phyloP scores from a whole-genome alignment of 2,797 vertebrate genomes.

The Schizopygopsis pylzovi region DNA sequence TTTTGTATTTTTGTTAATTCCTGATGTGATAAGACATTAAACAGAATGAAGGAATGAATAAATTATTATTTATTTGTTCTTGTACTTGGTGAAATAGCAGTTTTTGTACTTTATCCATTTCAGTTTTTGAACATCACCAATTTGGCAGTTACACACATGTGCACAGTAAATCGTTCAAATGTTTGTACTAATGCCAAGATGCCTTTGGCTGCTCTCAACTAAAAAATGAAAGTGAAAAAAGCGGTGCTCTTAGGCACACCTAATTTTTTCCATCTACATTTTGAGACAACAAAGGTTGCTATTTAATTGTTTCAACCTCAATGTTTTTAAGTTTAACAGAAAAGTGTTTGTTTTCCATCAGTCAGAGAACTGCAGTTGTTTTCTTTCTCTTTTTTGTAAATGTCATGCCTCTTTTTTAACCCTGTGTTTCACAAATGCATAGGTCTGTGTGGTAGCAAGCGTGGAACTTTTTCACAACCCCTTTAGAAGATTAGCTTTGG shows the following conservation, averaged over 20 bases:
- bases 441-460: constrained; percentile 47
- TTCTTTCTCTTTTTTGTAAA: constrained; percentile 24
- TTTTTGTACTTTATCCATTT: constrained; percentile 67
- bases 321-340: constrained; percentile 25
- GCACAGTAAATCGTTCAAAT: not conserved
- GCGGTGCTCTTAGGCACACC: constrained; percentile 4
- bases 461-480: constrained; percentile 48
- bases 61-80: constrained; percentile 68
- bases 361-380: constrained; percentile 9
- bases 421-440: constrained; percentile 32
- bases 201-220: constrained; percentile 36
- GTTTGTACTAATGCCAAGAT: constrained; percentile 38
- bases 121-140: not conserved
- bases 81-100: constrained; percentile 77
- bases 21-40: constrained; percentile 55
- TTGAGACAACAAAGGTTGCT: constrained; percentile 78
- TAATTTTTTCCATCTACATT: constrained; percentile 43
- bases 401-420: constrained; percentile 28
- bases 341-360: constrained; percentile 12
- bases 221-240: not conserved
- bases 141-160: not conserved
- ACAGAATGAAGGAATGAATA: constrained; percentile 60
- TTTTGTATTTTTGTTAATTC: constrained; percentile 60
- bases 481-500: constrained; percentile 74
- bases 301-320: constrained; percentile 66